These are phyloP conservation scores for Aricia agestis DNA, from an alignment of 1,140 invertebrate species.

Conservation along the genomic window DNA sequence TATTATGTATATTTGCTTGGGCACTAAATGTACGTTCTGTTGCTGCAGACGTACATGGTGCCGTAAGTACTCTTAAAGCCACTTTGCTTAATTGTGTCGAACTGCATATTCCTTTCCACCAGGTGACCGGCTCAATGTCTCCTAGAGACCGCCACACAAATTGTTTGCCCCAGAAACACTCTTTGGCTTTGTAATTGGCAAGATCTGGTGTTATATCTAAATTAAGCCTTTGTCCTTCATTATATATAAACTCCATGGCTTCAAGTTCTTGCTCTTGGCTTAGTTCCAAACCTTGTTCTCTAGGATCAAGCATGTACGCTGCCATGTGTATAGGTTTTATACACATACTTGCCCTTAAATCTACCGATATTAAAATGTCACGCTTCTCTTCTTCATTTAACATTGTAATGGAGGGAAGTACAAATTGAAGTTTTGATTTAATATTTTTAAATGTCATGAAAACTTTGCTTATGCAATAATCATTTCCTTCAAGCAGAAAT, in stretches of 20 bases:
- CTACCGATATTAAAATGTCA: slow-evolving; percentile 22
- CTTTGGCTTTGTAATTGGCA: too few species aligned
- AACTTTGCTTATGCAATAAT: not conserved
- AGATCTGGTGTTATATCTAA: slow-evolving; percentile 28
- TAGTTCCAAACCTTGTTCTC: slow-evolving; percentile 28
- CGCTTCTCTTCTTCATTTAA: slow-evolving; percentile 25
- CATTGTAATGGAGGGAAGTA: slow-evolving; percentile 25
- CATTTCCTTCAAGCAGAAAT: too few species aligned
- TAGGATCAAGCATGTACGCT: slow-evolving; percentile 33
- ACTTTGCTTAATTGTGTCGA: slow-evolving; percentile 29
- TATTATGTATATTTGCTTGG: slow-evolving; percentile 28
- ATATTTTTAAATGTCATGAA: slow-evolving; percentile 26
- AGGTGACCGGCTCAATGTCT: slow-evolving; percentile 26
- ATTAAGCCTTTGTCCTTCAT: slow-evolving; percentile 21
- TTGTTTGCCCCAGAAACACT: too few species aligned
- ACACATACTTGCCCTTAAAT: slow-evolving; percentile 24
- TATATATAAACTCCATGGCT: slow-evolving; percentile 32
- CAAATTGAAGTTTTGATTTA: slow-evolving; percentile 27
- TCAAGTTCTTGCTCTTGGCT: slow-evolving; percentile 30
- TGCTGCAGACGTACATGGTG: slow-evolving; percentile 35
- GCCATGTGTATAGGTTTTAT: slow-evolving; percentile 35
- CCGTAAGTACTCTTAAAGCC: slow-evolving; percentile 31
- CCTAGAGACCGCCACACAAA: too few species aligned
- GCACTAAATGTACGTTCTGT: slow-evolving; percentile 27
- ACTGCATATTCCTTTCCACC: slow-evolving; percentile 34